phyloP scores from a whole-genome alignment of 2,797 vertebrate species.

The Mus caroli region DNA sequence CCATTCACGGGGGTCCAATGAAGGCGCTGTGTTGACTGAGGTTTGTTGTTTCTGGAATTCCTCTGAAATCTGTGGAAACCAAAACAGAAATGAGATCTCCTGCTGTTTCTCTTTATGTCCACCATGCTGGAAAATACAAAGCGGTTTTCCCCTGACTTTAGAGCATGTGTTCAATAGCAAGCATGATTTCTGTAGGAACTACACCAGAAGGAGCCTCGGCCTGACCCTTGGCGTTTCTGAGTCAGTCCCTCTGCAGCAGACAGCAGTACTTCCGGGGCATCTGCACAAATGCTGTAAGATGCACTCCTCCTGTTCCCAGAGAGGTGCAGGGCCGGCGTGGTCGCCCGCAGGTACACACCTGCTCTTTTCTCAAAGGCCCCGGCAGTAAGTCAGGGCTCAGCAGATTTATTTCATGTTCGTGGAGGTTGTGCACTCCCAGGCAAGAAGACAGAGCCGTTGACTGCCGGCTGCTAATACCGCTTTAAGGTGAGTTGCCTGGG shows the following conservation, averaged over 20 bases:
- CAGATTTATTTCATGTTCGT: background rate
- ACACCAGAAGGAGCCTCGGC: background rate
- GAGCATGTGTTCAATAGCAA: background rate
- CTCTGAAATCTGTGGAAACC: background rate
- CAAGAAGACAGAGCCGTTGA: background rate
- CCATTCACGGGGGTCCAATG: background rate
- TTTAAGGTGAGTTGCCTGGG: background rate
- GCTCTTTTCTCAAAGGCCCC: background rate
- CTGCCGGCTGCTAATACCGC: background rate
- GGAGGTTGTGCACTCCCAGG: background rate
- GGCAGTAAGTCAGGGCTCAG: background rate
- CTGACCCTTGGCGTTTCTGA: background rate
- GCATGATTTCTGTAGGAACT: background rate
- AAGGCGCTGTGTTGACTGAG: background rate
- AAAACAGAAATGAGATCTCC: conserved; percentile 22
- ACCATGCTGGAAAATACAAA: background rate
- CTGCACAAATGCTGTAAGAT: background rate
- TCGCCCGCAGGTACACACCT: background rate
- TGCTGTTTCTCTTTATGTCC: background rate
- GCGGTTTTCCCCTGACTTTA: background rate
- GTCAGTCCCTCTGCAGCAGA: background rate
- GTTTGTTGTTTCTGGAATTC: conserved; percentile 32
- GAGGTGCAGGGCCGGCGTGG: no score
- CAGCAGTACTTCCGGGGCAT: background rate
- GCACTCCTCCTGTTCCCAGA: background rate